Conservation (phyloP, 1,140 invertebrate species). For the Drosophila bocqueti region DNA sequence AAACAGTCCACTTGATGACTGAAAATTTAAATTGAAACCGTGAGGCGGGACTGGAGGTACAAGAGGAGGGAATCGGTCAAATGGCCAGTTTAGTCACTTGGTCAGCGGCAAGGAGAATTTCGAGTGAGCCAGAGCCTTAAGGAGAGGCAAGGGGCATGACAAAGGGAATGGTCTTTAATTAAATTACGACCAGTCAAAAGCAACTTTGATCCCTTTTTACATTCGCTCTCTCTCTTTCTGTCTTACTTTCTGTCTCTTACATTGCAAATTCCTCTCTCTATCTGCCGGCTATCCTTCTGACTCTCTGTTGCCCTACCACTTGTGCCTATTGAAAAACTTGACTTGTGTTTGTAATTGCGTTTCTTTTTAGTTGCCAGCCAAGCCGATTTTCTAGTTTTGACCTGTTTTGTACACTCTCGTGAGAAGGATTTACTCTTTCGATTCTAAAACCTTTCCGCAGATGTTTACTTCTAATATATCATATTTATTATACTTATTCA, state of each 20-base stretch:
- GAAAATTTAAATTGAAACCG: constrained; percentile 77
- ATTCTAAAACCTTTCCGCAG: background rate
- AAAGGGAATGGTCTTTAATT: constrained; percentile 78
- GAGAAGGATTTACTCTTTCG: too few relatives aligned
- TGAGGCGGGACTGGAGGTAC: constrained; percentile 21
- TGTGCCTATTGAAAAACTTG: constrained; percentile 59
- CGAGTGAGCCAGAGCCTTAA: constrained; percentile 2
- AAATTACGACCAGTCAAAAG: constrained; percentile 76
- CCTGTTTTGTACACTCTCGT: constrained; percentile 5
- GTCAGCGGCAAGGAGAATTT: constrained; percentile 35
- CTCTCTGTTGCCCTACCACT: background rate
- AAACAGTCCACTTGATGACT: constrained; percentile 71
- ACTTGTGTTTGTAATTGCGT: constrained; percentile 75
- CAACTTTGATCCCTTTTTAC: constrained; percentile 78
- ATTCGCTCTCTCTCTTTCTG: constrained; percentile 1
- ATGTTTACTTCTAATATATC: background rate
- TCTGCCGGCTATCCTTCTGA: background rate
- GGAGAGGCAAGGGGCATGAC: constrained; percentile 20
- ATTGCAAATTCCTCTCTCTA: constrained; percentile 15
- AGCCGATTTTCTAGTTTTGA: constrained; percentile 19
- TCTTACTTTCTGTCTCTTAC: background rate
- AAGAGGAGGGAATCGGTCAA: constrained; percentile 49
- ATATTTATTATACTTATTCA: background rate
- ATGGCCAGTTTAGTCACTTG: constrained; percentile 54
- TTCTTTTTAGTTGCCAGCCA: constrained; percentile 65